Conservation (phyloP, 92 coral and sea anemone genomes). For the Parazoanthus atlanticus region DNA sequence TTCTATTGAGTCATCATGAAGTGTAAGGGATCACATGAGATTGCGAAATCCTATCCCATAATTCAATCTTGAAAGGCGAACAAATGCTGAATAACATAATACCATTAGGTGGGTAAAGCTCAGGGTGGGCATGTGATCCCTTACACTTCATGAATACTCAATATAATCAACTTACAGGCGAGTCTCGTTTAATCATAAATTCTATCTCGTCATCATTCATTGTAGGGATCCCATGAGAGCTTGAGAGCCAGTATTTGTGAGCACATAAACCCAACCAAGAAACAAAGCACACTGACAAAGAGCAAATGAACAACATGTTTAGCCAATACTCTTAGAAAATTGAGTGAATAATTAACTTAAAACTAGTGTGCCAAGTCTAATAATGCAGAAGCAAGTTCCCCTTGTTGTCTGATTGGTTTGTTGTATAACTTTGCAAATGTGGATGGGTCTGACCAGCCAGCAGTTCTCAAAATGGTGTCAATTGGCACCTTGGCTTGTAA, state of each 20-base stretch:
- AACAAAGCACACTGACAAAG: too few species aligned
- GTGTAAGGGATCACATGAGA: conserved; percentile 67
- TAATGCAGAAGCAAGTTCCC: conserved; percentile 46
- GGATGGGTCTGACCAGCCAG: conserved; percentile 56
- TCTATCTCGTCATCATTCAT: conserved; percentile 64
- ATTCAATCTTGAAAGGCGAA: conserved; percentile 65
- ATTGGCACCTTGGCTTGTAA: conserved; percentile 46
- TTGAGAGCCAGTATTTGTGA: conserved; percentile 65
- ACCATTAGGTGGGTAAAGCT: conserved; percentile 21
- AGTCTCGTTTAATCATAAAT: conserved; percentile 49
- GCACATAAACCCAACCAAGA: not conserved
- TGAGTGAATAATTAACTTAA: not conserved
- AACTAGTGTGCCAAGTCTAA: conserved; percentile 39
- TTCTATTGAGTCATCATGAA: conserved; percentile 64
- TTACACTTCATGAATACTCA: conserved; percentile 2
- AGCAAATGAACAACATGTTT: not conserved
- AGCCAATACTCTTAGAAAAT: not conserved
- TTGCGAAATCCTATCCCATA: conserved; percentile 57
- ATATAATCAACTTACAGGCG: not conserved
- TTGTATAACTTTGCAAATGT: conserved; percentile 62
- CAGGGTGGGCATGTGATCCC: conserved; percentile 39
- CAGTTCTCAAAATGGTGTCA: conserved; percentile 46
- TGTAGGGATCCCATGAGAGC: conserved; percentile 64
- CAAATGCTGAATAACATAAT: conserved; percentile 44
- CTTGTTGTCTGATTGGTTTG: conserved; percentile 53